phyloP scores from a whole-genome alignment of 2,113 vertebrate species.

The Sphyrna mokarran region DNA sequence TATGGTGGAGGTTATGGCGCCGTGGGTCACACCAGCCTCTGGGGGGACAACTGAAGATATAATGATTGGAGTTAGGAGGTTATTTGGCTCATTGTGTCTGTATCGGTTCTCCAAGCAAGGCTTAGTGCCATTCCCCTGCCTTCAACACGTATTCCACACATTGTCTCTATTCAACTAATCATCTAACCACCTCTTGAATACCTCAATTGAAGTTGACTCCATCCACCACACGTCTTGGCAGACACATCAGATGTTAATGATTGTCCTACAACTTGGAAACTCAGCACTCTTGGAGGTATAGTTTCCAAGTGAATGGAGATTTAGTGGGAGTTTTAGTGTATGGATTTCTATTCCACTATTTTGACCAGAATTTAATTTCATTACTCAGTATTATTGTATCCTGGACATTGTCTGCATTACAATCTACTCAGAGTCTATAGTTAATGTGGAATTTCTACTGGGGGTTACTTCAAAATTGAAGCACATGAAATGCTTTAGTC shows the following conservation, averaged over 20 bases:
- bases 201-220: neutral
- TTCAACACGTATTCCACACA: too few relatives aligned
- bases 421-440: neutral
- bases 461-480: neutral
- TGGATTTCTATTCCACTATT: neutral
- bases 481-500: neutral
- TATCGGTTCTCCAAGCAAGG: too few relatives aligned
- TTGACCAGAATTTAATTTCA: neutral
- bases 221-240: neutral
- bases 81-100: too few relatives aligned
- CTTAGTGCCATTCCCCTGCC: too few relatives aligned
- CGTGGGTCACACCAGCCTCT: too few relatives aligned
- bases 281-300: neutral
- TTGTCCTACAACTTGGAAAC: neutral
- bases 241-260: neutral
- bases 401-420: too few relatives aligned
- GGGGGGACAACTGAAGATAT: too few relatives aligned
- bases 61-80: too few relatives aligned
- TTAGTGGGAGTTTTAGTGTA: neutral
- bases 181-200: too few relatives aligned
- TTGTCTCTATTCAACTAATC: too few relatives aligned
- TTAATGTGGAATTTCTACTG: neutral
- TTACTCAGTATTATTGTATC: neutral
- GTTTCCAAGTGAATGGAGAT: neutral
- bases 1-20: too few relatives aligned